Evolutionary conservation across 2,888 invertebrate genomes (phyloP), one percentile per base, ranked within the genome.

Genomic region (Dermolepida albohirtum): DNA sequence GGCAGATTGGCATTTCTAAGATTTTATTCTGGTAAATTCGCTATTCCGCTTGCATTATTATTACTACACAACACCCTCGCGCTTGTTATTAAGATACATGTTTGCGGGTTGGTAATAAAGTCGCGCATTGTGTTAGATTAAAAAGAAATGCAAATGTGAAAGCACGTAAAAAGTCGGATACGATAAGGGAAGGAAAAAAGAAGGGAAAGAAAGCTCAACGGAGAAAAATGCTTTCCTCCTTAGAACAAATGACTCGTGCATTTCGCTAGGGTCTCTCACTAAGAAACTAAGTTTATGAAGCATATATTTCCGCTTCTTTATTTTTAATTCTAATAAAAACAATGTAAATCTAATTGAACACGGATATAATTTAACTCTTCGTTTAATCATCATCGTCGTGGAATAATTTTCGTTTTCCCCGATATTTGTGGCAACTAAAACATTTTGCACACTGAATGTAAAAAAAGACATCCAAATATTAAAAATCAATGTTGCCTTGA

Each of bases 131-230:
- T 59, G 44, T 44, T 44, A 59, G 59, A 59, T 59, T 59, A 59
- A 59, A 55, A 55, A 59, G 59, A 59, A 59, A 59, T 59, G 59
- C 44, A 59, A 59, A 59, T 59, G 44, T 44, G 59, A 44, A 47
- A 44, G 59, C 44, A 29, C 59, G 59, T 34, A 59, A 59, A 59
- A 59, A 59, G 44, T 59, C 59, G 59, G 59, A 59, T 59, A 16
- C 44, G 59, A 59, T 59, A 59, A 59, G 59, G 17, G 59, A 17
- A 47, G 27, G 29, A 44, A 59, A 43, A 59, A 59, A 57, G 44
- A 12, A 44, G 27, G 27, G 59, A 47, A 59, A 59, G 41, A 54
- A 59, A 59, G 10, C 59, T 29, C 59, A 43, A n/a, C 59, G 59
- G 44, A 59, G 59, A 59, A 59, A 55, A 59, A 59, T 47, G 59